Evolutionary conservation across 1,140 invertebrate species (phyloP).

Genomic region (Patella vulgata): DNA sequence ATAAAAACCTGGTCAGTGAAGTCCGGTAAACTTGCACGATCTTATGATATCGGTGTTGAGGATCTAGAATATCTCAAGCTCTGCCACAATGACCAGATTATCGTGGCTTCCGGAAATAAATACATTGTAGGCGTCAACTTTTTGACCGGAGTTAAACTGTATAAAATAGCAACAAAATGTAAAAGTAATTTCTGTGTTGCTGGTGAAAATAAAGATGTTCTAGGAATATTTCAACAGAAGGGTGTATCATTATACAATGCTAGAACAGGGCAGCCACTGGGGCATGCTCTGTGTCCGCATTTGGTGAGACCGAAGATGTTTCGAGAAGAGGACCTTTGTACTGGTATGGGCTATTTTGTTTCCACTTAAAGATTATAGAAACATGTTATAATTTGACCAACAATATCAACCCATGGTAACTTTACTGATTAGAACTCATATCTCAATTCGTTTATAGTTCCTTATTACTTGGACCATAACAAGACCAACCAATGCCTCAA

Average conservation of each 20-base stretch:
- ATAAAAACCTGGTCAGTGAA: conserved; percentile 31
- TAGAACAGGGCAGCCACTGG: no score
- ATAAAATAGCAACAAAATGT: conserved; percentile 8
- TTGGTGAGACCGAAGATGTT: no score
- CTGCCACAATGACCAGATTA: conserved; percentile 28
- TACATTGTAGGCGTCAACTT: conserved; percentile 15
- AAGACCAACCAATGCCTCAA: no score
- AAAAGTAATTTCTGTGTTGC: conserved; percentile 14
- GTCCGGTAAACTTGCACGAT: conserved; percentile 28
- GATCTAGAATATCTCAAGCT: conserved; percentile 30
- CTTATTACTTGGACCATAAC: no score
- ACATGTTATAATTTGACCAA: no score
- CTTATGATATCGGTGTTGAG: conserved; percentile 25
- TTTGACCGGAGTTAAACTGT: conserved; percentile 10
- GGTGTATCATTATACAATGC: conserved; percentile 9
- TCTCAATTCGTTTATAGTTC: no score
- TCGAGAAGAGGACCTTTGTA: no score
- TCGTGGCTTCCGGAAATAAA: conserved; percentile 19
- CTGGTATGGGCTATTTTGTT: no score
- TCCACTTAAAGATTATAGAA: no score
- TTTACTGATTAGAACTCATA: no score
- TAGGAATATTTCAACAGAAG: conserved; percentile 18
- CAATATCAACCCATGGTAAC: no score
- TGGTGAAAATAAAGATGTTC: conserved; percentile 22
- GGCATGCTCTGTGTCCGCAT: no score